Base-by-base conservation (phyloP, 2,113 vertebrate species). In the Callionymus lyra region DNA sequence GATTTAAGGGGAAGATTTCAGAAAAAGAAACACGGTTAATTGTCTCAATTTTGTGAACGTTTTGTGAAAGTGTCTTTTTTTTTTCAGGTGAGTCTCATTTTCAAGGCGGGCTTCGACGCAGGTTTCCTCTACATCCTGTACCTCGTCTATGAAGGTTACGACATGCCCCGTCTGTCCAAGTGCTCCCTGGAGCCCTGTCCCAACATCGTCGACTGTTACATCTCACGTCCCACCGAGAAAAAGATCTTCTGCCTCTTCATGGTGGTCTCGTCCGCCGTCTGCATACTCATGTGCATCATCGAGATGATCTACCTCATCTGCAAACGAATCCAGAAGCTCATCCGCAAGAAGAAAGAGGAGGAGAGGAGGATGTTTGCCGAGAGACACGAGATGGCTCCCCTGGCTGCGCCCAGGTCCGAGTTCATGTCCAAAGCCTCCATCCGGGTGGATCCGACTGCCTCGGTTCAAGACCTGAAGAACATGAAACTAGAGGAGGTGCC, bases 161-260 rank as follows among this genome's bases (percentile, higher is more conserved):
- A 77, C 50, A 78, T 93, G 65, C 92, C 93, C 6, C 73, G 46
- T 0, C 1, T 93, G 53, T 85, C 86, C 47, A 90, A 89, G 76
- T 98, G 93, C 1, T 53, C 76, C 2, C 62, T 82, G 14, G 8
- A 3, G 0, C 93, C 94, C 0, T 98, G 94, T 54, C 90, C 94
- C 62, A 92, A 92, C 14, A 46, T 14, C 0, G 94, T 99, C 56
- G 89, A 97, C 74, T 98, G 94, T 76, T 97, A 79, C 77, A 87
- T 95, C 60, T 81, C 93, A 2, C 86, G 84, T 9, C 89, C 93
- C 33, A 90, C 91, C 0, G 95, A 98, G 72, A 98, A 98, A 72
- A 95, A 77, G 55, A 90, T 93, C 67, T 97, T 98, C 82, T 93
- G 89, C 5, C 8, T 97, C 34, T 97, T 98, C 72, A 98, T 96